Evolutionary conservation across 64 coral and sea anemone genomes (phyloP).

Genomic region (Porites australiensis): DNA sequence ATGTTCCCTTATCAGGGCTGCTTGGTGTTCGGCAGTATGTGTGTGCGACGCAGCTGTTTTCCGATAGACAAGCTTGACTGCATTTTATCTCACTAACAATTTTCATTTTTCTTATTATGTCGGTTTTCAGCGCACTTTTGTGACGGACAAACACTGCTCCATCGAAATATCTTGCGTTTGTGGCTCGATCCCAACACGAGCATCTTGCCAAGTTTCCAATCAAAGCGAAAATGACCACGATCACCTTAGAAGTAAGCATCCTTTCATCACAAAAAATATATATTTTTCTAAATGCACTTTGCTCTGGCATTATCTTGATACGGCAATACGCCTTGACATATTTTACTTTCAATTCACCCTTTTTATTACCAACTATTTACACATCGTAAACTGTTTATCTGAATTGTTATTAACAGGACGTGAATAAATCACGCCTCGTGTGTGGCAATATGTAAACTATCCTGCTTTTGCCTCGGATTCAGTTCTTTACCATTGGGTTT

Average conservation of each 20-base stretch:
- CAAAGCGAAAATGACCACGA: not conserved
- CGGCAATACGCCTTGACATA: not conserved
- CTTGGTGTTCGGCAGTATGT: not conserved
- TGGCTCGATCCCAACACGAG: not conserved
- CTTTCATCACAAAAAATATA: not conserved
- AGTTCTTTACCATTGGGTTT: too few relatives aligned
- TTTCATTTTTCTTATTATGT: not conserved
- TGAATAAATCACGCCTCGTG: too few relatives aligned
- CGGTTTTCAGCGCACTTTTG: conserved; percentile 1
- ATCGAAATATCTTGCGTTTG: not conserved
- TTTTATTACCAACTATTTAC: not conserved
- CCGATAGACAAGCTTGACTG: conserved; percentile 3
- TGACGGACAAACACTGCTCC: not conserved
- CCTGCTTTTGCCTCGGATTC: too few relatives aligned
- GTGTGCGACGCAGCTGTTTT: conserved; percentile 22
- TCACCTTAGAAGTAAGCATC: not conserved
- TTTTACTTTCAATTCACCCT: not conserved
- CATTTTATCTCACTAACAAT: not conserved
- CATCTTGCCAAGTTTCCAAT: not conserved
- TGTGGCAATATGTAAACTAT: too few relatives aligned
- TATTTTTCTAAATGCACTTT: not conserved
- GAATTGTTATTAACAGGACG: too few relatives aligned
- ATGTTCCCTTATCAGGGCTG: not conserved
- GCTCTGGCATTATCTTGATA: not conserved
- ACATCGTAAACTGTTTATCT: not conserved